Percentiles rank a stretch among this genome's conserved stretches.
Conservation (phyloP, 2,797 vertebrate genomes). For the Hippopotamyrus pictus region DNA sequence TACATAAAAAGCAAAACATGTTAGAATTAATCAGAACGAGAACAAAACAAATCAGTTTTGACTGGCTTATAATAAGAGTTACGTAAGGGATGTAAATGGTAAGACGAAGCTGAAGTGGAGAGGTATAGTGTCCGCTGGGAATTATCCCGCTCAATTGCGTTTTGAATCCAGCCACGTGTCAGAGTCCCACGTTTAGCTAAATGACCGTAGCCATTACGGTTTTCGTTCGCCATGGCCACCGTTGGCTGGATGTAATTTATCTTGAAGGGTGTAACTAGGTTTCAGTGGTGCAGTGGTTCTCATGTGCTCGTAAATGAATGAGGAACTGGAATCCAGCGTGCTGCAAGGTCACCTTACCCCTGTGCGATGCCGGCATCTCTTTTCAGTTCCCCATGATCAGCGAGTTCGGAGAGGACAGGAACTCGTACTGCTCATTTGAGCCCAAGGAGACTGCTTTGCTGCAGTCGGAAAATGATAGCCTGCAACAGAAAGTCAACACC, state of each 20-base stretch:
- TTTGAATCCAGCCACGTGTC: background rate
- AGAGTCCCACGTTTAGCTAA: background rate
- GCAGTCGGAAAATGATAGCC: conserved; percentile 84
- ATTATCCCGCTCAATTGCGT: background rate
- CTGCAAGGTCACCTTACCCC: background rate
- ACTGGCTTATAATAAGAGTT: background rate
- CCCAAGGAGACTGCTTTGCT: conserved; percentile 85
- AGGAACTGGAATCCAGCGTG: background rate
- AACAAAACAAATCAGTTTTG: background rate
- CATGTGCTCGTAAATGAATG: conserved; percentile 25
- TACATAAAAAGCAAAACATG: background rate
- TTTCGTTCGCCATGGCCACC: background rate
- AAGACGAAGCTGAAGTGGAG: background rate
- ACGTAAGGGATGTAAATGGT: background rate
- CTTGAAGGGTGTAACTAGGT: conserved; percentile 2
- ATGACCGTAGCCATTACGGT: background rate
- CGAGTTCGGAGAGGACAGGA: conserved; percentile 84
- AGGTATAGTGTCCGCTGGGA: background rate
- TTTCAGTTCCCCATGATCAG: conserved; percentile 84
- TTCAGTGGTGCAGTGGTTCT: background rate
- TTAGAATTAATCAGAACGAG: background rate
- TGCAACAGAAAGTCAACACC: conserved; percentile 86
- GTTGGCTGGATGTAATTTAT: background rate
- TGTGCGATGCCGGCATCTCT: background rate
- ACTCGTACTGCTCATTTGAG: conserved; percentile 87